Percentiles rank a stretch among this genome's conserved stretches.
phyloP scores from a whole-genome alignment of 2,888 invertebrate genomes.

The Agrilus mali region DNA sequence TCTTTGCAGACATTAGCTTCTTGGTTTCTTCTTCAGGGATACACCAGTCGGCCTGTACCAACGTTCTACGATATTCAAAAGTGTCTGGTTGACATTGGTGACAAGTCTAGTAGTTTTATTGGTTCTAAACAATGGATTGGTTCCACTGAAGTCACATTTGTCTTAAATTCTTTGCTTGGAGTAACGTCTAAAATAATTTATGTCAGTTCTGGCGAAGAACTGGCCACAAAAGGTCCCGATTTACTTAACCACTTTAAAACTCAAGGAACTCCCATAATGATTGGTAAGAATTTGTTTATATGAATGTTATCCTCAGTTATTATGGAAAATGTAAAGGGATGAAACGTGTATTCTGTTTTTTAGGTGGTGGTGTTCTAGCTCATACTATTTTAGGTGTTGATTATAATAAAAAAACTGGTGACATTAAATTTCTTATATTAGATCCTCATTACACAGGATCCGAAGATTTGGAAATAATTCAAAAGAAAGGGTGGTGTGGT shows the following conservation, averaged over 20 bases:
- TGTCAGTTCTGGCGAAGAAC: conserved; percentile 74
- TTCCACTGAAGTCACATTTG: conserved; percentile 91
- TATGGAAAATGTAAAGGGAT: conserved; percentile 1
- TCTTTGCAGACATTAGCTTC: conserved; percentile 93
- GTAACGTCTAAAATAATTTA: conserved; percentile 71
- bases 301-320: conserved; percentile 1
- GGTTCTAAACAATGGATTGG: conserved; percentile 97
- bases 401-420: conserved; percentile 66
- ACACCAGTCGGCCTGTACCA: conserved; percentile 62
- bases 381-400: conserved; percentile 96
- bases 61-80: conserved; percentile 77
- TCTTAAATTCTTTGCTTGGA: conserved; percentile 67
- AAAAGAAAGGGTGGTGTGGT: conserved; percentile 88
- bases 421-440: conserved; percentile 83
- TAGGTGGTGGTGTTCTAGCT: conserved; percentile 92
- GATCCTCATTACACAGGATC: conserved; percentile 96
- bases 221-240: conserved; percentile 66
- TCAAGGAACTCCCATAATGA: conserved; percentile 96
- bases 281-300: conserved; percentile 49
- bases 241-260: conserved; percentile 81
- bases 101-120: conserved; percentile 77
- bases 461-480: conserved; percentile 63
- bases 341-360: conserved; percentile 11
- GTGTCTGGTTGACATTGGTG: conserved; percentile 87
- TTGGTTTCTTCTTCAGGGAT: conserved; percentile 85